These are phyloP conservation scores for Mormyrus proboscirostris DNA, from an alignment of 2,797 vertebrate species.

Conservation along the genomic window DNA sequence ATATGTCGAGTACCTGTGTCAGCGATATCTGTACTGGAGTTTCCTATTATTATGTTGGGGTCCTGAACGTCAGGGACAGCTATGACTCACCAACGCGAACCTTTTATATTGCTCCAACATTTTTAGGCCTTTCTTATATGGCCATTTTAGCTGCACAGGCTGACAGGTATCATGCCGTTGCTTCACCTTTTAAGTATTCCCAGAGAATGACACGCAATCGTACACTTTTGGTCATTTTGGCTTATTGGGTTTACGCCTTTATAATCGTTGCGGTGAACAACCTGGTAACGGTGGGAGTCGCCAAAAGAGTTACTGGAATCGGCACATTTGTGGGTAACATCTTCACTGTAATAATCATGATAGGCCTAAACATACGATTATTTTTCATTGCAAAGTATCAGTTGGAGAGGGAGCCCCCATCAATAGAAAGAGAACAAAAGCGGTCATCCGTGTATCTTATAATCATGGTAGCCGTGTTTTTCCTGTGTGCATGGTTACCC, in stretches of 20 bases:
- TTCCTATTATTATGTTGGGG: slow-evolving; percentile 63
- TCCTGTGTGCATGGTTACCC: slow-evolving; percentile 58
- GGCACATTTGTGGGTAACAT: slow-evolving; percentile 57
- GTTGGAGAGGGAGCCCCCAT: slow-evolving; percentile 48
- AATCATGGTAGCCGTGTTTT: slow-evolving; percentile 57
- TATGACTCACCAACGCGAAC: slow-evolving; percentile 54
- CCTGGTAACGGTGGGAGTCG: slow-evolving; percentile 43
- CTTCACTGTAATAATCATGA: slow-evolving; percentile 58
- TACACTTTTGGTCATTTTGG: slow-evolving; percentile 53
- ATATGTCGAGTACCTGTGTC: slow-evolving; percentile 69
- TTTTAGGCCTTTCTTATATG: slow-evolving; percentile 68
- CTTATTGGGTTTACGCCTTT: slow-evolving; percentile 64
- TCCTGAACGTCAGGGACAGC: slow-evolving; percentile 56
- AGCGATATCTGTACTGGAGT: slow-evolving; percentile 66
- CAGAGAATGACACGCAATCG: slow-evolving; percentile 54
- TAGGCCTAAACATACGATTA: slow-evolving; percentile 59
- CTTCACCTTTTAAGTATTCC: slow-evolving; percentile 56
- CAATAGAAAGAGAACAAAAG: slow-evolving; percentile 56
- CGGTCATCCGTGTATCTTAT: slow-evolving; percentile 60
- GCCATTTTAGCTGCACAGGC: slow-evolving; percentile 66
- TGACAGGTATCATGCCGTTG: slow-evolving; percentile 64
- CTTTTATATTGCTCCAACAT: slow-evolving; percentile 54
- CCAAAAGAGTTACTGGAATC: slow-evolving; percentile 46
- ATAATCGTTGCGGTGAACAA: slow-evolving; percentile 52
- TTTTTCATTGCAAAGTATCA: slow-evolving; percentile 64